phyloP scores from a whole-genome alignment of 2,888 invertebrate genomes.

The Orgyia antiqua region DNA sequence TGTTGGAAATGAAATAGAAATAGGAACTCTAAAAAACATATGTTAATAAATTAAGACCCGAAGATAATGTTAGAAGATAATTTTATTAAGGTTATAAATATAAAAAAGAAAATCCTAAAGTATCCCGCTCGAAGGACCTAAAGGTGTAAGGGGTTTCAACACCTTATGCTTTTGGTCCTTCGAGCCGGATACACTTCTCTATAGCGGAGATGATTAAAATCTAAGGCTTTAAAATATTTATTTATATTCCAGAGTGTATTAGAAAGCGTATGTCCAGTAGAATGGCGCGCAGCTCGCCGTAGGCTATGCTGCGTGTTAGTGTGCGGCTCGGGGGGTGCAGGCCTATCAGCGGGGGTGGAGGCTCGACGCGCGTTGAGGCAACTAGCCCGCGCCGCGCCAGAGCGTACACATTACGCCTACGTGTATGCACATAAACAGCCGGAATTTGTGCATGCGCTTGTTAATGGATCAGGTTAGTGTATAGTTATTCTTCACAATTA shows the following conservation, averaged over 20 bases:
- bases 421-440: conserved; percentile 91
- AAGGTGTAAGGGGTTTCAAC: too few species aligned
- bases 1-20: background rate
- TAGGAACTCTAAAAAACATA: too few species aligned
- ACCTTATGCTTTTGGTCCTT: too few species aligned
- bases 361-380: conserved; percentile 83
- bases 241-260: conserved; percentile 82
- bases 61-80: too few species aligned
- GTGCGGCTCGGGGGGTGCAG: conserved; percentile 71
- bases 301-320: conserved; percentile 89
- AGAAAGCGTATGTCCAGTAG: conserved; percentile 92
- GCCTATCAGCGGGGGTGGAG: conserved; percentile 83
- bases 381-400: conserved; percentile 83
- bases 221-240: too few species aligned
- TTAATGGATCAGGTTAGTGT: conserved; percentile 70
- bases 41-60: too few species aligned
- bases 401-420: conserved; percentile 91
- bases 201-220: too few species aligned
- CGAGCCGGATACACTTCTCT: too few species aligned
- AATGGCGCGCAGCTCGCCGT: conserved; percentile 84
- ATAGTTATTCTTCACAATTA: too few species aligned
- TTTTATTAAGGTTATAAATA: too few species aligned
- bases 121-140: too few species aligned
- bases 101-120: too few species aligned
- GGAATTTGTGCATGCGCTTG: conserved; percentile 87